Evolutionary conservation across 2,888 invertebrate genomes (phyloP), one percentile per base, ranked within the genome.

Genomic region (Endomychus coccineus): DNA sequence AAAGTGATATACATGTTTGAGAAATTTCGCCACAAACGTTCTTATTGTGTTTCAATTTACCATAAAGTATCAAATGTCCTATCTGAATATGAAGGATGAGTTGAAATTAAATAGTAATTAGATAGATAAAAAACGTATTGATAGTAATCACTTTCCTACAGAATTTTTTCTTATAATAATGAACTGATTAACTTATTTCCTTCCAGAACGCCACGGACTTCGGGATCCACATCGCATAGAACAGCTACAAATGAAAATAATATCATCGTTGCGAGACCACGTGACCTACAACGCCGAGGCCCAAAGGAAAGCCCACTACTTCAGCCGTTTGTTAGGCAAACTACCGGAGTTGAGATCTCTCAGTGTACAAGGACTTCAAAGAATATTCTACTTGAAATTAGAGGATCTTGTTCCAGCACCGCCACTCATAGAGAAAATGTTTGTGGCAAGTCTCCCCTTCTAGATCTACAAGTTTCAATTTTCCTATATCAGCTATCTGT

Each of bases 211-310:
- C 15, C 92, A 92, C 61, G 94, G 94, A 27, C 69, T 96, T 49
- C 83, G 84, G 58, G 92, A 95, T 58, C 88, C 90, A 1, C 83
- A 86, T 59, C 83, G 87, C 53, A 88, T 96, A 50, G 96, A 97
- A 64, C 89, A 88, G 55, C 73, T 96, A 11, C 95, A 97, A 66
- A 92, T 90, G 85, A 94, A 92, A 68, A 88, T 97, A 56, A 91
- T 96, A 54, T 87, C 89, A 43, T 91, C 94, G 41, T 73, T 97
- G 40, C 81, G 94, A 27, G 96, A 97, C 58, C 96, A 97, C 70
- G 92, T 94, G 61, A 94, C 92, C 12, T 88, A 88, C 66, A 86
- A 88, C 63, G 80, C 84, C 15, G 86, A 87, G 56, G 87, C 86
- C 16, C 87, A 88, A 60, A 78, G 85, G 54, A 91, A 91, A 58